A percentile compares a stretch with the other conserved stretches of the same genome.
phyloP scores from a whole-genome alignment of 2,888 invertebrate species.

The Eupithecia abbreviata region DNA sequence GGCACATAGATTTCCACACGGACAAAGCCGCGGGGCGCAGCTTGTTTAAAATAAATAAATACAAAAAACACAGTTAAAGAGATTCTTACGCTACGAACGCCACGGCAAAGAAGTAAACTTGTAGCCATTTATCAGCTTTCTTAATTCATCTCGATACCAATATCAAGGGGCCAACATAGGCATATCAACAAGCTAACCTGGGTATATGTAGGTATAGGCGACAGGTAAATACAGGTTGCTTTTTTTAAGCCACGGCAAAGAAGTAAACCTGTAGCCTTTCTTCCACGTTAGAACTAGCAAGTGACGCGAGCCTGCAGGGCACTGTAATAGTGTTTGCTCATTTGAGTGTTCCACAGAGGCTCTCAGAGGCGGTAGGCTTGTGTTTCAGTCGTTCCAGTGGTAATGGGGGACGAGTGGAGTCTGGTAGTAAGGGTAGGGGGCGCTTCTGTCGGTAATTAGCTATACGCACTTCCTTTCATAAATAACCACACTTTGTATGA shows the following conservation, averaged over 20 bases:
- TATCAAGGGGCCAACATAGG: slow-evolving; percentile 15
- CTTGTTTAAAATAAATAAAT: no score
- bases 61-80: no score
- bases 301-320: slow-evolving; percentile 34
- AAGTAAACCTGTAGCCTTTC: no score
- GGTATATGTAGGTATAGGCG: not conserved
- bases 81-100: no score
- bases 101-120: no score
- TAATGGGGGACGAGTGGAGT: slow-evolving; percentile 29
- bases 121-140: slow-evolving; percentile 41
- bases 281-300: not conserved
- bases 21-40: no score
- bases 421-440: slow-evolving; percentile 27
- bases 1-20: no score
- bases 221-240: not conserved
- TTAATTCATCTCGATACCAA: slow-evolving; percentile 37
- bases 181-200: not conserved
- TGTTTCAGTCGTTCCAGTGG: slow-evolving; percentile 17
- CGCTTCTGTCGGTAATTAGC: slow-evolving; percentile 21
- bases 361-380: slow-evolving; percentile 35
- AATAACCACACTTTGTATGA: slow-evolving; percentile 1
- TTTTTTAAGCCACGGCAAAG: not conserved
- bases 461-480: slow-evolving; percentile 16
- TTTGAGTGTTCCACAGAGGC: slow-evolving; percentile 72
- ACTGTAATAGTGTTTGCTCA: slow-evolving; percentile 81